phyloP scores from a whole-genome alignment of 1,140 invertebrate species.

The Dysdera silvatica region DNA sequence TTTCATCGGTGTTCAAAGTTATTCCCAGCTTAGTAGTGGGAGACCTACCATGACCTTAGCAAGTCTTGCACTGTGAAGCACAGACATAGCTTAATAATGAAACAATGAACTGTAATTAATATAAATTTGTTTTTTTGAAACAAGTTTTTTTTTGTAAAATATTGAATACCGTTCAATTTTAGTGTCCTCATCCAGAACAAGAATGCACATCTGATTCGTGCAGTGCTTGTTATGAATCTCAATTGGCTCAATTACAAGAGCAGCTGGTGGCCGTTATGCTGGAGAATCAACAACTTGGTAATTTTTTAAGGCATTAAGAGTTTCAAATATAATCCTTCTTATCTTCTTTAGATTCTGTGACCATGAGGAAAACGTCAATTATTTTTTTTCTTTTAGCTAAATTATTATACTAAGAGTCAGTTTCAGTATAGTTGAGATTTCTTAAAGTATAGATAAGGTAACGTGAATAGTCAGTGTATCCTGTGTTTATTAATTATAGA shows the following conservation, averaged over 20 bases:
- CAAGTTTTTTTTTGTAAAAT: neutral
- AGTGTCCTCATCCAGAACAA: constrained; percentile 20
- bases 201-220: constrained; percentile 15
- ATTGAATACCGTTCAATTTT: too few species aligned
- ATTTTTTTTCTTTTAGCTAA: too few species aligned
- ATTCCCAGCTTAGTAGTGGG: too few species aligned
- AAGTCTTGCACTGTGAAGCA: too few species aligned
- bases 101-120: neutral
- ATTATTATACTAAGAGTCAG: too few species aligned
- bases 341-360: neutral
- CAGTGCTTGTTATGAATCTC: constrained; percentile 23
- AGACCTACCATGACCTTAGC: too few species aligned
- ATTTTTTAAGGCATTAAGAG: neutral
- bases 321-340: neutral
- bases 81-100: neutral
- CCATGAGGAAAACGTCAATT: too few species aligned
- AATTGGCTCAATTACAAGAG: constrained; percentile 26
- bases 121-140: neutral
- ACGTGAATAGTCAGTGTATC: too few species aligned
- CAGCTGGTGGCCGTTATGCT: constrained; percentile 26
- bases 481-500: too few species aligned
- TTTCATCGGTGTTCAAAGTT: too few species aligned
- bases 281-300: constrained; percentile 30
- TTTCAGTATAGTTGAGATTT: too few species aligned
- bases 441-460: too few species aligned